Evolutionary conservation across 2,113 vertebrate genomes (phyloP).

Genomic region (Hypanus sabinus): DNA sequence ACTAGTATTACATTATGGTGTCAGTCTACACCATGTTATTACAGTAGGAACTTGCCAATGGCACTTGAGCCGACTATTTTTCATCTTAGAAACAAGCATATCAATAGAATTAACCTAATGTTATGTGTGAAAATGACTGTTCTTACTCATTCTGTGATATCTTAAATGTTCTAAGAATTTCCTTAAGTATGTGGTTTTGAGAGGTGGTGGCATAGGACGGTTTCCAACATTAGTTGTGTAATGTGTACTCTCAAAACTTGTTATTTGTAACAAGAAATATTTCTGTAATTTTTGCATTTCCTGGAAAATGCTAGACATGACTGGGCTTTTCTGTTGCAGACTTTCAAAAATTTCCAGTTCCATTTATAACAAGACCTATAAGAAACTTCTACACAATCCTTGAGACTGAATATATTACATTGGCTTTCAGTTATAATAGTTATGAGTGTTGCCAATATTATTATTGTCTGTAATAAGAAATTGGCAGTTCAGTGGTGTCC

Average conservation of each 20-base stretch:
- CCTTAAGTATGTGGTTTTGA: background rate
- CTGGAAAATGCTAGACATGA: background rate
- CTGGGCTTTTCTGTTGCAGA: background rate
- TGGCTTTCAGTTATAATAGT: background rate
- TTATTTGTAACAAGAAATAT: background rate
- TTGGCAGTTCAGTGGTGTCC: background rate
- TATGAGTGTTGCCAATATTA: background rate
- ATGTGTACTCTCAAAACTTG: background rate
- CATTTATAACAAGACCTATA: background rate
- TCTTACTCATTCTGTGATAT: background rate
- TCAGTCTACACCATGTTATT: background rate
- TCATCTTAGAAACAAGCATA: background rate
- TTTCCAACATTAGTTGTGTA: background rate
- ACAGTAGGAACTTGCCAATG: background rate
- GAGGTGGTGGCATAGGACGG: background rate
- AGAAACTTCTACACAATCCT: background rate
- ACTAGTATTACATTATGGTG: background rate
- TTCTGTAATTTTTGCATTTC: background rate
- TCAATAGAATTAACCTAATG: background rate
- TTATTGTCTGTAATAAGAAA: background rate
- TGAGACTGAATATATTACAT: background rate
- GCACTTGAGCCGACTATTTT: background rate
- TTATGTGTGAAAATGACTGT: background rate
- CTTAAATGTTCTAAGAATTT: background rate
- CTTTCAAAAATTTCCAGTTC: background rate